phyloP scores from a whole-genome alignment of 1,140 invertebrate genomes.

The Drosophila pallidifrons region DNA sequence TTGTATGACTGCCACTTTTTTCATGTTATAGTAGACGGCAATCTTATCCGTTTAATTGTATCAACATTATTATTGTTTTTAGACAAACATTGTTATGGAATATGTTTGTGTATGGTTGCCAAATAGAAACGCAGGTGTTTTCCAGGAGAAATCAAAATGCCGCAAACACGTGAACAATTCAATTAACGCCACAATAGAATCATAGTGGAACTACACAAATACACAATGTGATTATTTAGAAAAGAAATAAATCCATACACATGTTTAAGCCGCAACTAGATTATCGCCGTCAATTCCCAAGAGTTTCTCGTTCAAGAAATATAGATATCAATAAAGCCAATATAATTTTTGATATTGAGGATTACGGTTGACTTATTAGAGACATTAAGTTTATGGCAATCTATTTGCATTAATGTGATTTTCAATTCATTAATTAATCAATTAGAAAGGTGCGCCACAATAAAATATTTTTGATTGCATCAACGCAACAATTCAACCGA shows the following conservation, averaged over 20 bases:
- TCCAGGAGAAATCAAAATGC: background rate
- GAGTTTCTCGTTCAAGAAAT: background rate
- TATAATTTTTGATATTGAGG: conserved; percentile 11
- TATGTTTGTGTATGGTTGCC: background rate
- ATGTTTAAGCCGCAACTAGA: no score
- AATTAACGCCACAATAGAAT: background rate
- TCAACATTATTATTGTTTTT: background rate
- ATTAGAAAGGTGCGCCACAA: conserved; percentile 41
- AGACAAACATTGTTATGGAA: background rate
- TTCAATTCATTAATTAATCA: conserved; percentile 42
- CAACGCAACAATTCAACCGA: conserved; percentile 13
- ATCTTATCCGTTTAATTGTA: conserved; percentile 3
- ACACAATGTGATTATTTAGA: no score
- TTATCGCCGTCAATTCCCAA: no score
- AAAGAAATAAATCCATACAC: no score
- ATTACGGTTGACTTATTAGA: conserved; percentile 24
- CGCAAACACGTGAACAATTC: background rate
- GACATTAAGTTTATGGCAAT: conserved; percentile 27
- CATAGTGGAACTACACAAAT: background rate
- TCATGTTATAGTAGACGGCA: background rate
- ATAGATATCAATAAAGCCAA: background rate
- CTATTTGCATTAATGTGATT: conserved; percentile 34
- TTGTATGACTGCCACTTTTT: background rate
- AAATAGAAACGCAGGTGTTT: background rate
- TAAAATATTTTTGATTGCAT: conserved; percentile 40